These are phyloP conservation scores for Petroica traversi DNA, from an alignment of 2,113 vertebrate species.

Conservation along the genomic window DNA sequence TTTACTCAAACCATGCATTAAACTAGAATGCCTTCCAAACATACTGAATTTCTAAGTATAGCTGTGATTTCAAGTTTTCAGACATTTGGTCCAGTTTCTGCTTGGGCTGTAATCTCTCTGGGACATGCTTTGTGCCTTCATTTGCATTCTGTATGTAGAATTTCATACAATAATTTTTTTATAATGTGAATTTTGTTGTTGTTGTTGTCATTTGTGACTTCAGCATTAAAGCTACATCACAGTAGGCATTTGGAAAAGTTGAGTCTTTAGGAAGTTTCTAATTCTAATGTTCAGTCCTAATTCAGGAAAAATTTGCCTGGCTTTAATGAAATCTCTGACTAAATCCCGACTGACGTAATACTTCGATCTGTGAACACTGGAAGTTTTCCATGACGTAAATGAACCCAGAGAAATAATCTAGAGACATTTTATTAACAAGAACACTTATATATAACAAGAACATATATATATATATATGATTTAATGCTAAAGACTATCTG, in stretches of 20 bases:
- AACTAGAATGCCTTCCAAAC: background rate
- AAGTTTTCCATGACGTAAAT: background rate
- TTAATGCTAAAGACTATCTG: background rate
- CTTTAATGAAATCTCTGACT: background rate
- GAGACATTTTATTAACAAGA: background rate
- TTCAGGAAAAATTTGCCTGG: background rate
- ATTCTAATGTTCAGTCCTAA: background rate
- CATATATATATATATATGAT: background rate
- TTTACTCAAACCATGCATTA: background rate
- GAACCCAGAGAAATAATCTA: background rate
- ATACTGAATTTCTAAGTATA: background rate
- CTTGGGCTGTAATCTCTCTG: background rate
- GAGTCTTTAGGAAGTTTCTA: background rate
- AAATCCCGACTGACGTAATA: background rate
- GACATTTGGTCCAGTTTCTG: background rate
- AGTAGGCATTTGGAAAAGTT: background rate
- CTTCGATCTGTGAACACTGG: background rate
- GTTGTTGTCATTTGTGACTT: background rate
- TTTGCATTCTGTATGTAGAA: background rate
- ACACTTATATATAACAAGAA: background rate
- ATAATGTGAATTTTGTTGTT: background rate
- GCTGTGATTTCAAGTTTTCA: background rate
- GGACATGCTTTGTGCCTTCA: background rate
- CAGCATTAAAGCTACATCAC: background rate
- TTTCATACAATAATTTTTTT: background rate